Base-by-base conservation (phyloP, 2,113 vertebrate genomes). In the Guaruba guarouba region DNA sequence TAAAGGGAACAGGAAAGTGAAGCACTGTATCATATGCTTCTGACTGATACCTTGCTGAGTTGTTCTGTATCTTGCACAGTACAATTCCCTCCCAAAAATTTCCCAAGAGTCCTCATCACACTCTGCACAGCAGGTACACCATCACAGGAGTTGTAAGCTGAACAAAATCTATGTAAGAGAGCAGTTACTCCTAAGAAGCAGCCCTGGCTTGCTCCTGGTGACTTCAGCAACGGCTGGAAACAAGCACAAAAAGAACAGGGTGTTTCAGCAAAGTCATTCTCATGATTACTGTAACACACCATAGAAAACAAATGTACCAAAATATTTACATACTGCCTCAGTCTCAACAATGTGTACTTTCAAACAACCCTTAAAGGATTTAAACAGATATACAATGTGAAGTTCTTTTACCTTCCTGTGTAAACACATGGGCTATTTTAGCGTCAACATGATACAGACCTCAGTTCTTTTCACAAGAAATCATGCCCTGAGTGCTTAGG, bases 101-200 rank as follows among this genome's bases (percentile, higher is more conserved):
- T 96, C 80, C 97, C 96, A 27, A 99, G 97, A 35, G 82, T 94
- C 17, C 78, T 95, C 76, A 98, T 74, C 17, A 99, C 95, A 39
- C 75, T 93, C 93, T 98, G 88, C n/a, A 99, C 97, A n/a, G 98
- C 98, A 51, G 98, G 96, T 13, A 98, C 90, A 17, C 33, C 77
- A 46, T 37, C 92, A 68, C 99, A 99, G 52, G 96, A 93, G 19
- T n/a, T 68, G 4, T 64, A 86, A 78, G 41, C 91, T 41, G 90
- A 97, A 83, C 99, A 99, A 93, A 99, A 93, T 43, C 97, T 97
- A 70, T 99, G 94, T 39, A 98, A 66, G 39, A 99, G 96, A 67
- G 98, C 97, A 7, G 98, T 98, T 70, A 98, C 82, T 52, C 96
- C 97, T 54, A 99, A 94, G 83, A 98, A 96, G 11, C 97, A 96